phyloP scores from a whole-genome alignment of 2,797 vertebrate species.

The Discoglossus pictus region DNA sequence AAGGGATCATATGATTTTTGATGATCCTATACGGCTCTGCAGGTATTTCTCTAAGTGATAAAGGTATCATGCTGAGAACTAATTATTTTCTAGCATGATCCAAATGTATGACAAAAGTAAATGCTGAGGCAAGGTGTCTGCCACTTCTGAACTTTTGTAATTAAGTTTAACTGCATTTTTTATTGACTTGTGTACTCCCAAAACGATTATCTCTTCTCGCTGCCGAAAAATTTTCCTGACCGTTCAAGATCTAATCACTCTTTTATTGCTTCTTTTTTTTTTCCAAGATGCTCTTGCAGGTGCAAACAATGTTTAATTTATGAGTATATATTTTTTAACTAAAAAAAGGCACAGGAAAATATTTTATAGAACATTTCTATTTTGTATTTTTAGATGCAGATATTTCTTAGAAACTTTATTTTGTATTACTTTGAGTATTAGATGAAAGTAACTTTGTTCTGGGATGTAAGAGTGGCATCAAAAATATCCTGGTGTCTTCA shows the following conservation, averaged over 20 bases:
- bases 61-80: conserved; percentile 44
- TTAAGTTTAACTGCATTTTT: conserved; percentile 46
- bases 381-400: too few relatives aligned
- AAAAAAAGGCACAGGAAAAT: not conserved
- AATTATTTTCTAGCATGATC: conserved; percentile 47
- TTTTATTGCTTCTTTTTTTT: conserved; percentile 1
- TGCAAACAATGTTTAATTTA: conserved; percentile 6
- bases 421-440: conserved; percentile 13
- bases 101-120: conserved; percentile 37
- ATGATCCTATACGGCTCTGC: conserved; percentile 24
- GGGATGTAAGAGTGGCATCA: conserved; percentile 37
- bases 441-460: conserved; percentile 46
- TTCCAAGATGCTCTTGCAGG: not conserved
- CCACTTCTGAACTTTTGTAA: conserved; percentile 41
- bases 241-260: not conserved
- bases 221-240: conserved; percentile 1
- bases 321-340: not conserved
- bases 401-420: too few relatives aligned
- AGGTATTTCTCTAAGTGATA: conserved; percentile 25
- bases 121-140: conserved; percentile 39
- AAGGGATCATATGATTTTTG: conserved; percentile 56
- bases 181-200: conserved; percentile 45
- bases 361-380: not conserved
- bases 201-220: conserved; percentile 36
- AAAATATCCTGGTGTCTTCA: conserved; percentile 47